Conservation (phyloP, 2,888 invertebrate genomes). For the Acleris literana region DNA sequence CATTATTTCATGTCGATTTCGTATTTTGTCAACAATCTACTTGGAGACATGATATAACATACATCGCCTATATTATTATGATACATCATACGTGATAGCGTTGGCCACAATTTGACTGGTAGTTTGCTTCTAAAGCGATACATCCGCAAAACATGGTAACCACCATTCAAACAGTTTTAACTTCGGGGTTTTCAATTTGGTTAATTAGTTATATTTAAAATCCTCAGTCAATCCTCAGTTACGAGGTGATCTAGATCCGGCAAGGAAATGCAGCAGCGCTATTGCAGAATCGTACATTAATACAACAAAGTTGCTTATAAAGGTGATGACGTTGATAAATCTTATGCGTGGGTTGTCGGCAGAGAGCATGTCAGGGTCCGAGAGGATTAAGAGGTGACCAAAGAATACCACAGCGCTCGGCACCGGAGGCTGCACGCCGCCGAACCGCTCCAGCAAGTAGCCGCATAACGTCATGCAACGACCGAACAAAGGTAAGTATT, state of each 20-base stretch:
- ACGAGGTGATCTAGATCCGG: neutral
- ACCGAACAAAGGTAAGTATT: constrained; percentile 63
- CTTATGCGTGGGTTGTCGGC: constrained; percentile 52
- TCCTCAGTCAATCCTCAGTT: neutral
- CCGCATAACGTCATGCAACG: constrained; percentile 67
- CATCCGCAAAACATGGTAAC: no score
- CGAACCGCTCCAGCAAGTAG: constrained; percentile 63
- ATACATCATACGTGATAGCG: no score
- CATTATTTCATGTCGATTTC: no score
- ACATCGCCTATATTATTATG: no score
- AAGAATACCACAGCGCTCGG: constrained; percentile 68
- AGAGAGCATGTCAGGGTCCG: constrained; percentile 55
- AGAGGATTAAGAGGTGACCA: constrained; percentile 63
- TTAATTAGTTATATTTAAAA: neutral
- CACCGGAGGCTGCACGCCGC: constrained; percentile 55
- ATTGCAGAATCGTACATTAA: constrained; percentile 58
- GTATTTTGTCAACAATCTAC: no score
- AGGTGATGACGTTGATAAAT: constrained; percentile 59
- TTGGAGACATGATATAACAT: no score
- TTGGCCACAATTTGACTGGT: no score
- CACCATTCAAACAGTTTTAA: no score
- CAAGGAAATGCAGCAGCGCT: neutral
- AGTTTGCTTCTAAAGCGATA: no score
- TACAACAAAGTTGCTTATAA: constrained; percentile 59
- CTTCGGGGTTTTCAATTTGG: no score